phyloP scores from a whole-genome alignment of 2,797 vertebrate genomes.

The Chelonia mydas region DNA sequence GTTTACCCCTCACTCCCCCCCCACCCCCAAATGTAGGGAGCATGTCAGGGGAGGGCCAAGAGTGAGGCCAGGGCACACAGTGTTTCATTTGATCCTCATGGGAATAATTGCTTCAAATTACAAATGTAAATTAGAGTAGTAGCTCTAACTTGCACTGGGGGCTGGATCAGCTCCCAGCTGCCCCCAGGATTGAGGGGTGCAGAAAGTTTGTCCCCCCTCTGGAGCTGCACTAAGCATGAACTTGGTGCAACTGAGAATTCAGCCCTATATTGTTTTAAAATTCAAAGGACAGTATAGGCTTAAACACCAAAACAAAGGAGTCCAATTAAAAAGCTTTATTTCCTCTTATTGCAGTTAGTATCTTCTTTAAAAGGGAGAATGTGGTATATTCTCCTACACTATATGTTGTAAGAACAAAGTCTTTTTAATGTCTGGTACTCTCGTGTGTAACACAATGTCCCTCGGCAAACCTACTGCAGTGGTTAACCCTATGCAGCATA shows the following conservation, averaged over 20 bases:
- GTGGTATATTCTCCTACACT: not conserved
- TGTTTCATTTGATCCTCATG: not conserved
- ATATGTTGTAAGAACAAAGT: not conserved
- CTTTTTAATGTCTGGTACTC: not conserved
- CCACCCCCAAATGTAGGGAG: no score
- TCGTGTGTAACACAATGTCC: not conserved
- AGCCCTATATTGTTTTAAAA: not conserved
- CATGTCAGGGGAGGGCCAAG: not conserved
- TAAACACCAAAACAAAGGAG: not conserved
- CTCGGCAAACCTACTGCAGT: rapidly evolving
- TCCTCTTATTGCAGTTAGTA: not conserved
- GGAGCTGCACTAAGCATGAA: not conserved
- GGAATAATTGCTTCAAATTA: not conserved
- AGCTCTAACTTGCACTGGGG: not conserved
- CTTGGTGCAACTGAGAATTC: not conserved
- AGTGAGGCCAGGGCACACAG: not conserved
- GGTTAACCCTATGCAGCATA: not conserved
- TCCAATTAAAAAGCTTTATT: not conserved
- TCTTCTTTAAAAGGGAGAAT: not conserved
- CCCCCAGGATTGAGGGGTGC: not conserved
- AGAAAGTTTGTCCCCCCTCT: not conserved
- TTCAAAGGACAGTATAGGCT: not conserved
- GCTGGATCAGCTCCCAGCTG: not conserved
- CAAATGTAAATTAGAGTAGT: not conserved
- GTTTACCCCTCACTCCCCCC: rapidly evolving